phyloP scores from a whole-genome alignment of 2,113 vertebrate genomes.

The Clinocottus analis region DNA sequence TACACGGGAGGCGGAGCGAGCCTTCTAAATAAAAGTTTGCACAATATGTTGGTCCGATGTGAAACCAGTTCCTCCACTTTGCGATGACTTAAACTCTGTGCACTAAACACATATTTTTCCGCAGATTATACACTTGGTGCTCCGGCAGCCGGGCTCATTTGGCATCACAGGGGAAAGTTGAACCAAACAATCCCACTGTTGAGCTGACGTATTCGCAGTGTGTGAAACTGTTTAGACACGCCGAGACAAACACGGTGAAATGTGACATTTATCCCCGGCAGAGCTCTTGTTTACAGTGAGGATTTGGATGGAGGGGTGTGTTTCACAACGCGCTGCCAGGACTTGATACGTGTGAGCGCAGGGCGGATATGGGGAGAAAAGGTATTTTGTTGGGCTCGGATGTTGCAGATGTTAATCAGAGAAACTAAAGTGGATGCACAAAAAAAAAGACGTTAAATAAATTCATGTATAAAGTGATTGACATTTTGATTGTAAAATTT shows the following conservation, averaged over 20 bases:
- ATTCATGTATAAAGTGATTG: background rate
- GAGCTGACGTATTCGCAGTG: conserved; percentile 43
- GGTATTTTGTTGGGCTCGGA: conserved; percentile 35
- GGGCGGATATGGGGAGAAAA: conserved; percentile 18
- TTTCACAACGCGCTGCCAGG: conserved; percentile 55
- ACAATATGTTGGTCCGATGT: conserved; percentile 23
- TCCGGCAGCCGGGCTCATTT: conserved; percentile 29
- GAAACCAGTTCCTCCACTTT: conserved; percentile 25
- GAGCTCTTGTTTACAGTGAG: conserved; percentile 59
- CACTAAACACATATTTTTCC: conserved; percentile 54
- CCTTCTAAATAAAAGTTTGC: conserved; percentile 40
- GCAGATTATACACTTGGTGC: conserved; percentile 55
- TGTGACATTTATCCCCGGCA: conserved; percentile 57
- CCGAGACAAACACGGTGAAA: conserved; percentile 65
- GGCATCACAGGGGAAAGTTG: conserved; percentile 25
- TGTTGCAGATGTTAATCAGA: conserved; percentile 26
- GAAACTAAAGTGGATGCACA: background rate
- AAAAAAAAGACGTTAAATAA: background rate
- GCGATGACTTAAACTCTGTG: conserved; percentile 23
- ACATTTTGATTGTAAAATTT: background rate
- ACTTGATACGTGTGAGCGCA: conserved; percentile 30
- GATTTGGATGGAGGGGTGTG: conserved; percentile 60
- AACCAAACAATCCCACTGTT: conserved; percentile 44
- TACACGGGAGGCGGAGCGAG: conserved; percentile 2
- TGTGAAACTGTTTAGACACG: conserved; percentile 63